Evolutionary conservation across 2,888 invertebrate species (phyloP).

Genomic region (Rhagium mordax): DNA sequence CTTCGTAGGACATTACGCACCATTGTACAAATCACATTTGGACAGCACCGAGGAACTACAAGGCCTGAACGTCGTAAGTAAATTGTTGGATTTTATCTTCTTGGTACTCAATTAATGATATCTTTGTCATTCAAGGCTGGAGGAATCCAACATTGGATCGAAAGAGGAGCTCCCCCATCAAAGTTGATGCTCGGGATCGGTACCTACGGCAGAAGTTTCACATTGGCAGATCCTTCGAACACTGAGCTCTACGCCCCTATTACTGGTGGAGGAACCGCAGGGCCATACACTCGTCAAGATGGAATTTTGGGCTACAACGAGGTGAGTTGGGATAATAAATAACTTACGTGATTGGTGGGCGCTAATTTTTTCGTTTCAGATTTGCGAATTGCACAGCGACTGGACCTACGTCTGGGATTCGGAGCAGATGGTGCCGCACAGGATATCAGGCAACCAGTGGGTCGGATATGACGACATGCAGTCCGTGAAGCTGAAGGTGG

Average conservation of each 20-base stretch:
- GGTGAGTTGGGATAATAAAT: slow-evolving; percentile 58
- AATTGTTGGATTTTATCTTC: background rate
- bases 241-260: slow-evolving; percentile 74
- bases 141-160: slow-evolving; percentile 72
- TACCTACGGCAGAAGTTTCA: slow-evolving; percentile 81
- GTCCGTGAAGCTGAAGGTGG: slow-evolving; percentile 72
- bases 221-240: slow-evolving; percentile 69
- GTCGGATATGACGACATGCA: slow-evolving; percentile 77
- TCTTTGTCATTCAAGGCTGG: slow-evolving; percentile 63
- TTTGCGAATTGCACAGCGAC: slow-evolving; percentile 58
- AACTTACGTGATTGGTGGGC: too few relatives aligned
- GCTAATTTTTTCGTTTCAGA: slow-evolving; percentile 53
- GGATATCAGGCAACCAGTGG: slow-evolving; percentile 75
- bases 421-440: slow-evolving; percentile 74
- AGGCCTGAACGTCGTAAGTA: slow-evolving; percentile 52
- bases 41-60: slow-evolving; percentile 59
- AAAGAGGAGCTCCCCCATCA: slow-evolving; percentile 73
- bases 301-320: slow-evolving; percentile 85
- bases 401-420: slow-evolving; percentile 63
- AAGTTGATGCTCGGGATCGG: slow-evolving; percentile 82
- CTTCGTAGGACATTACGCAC: slow-evolving; percentile 78
- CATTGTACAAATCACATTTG: slow-evolving; percentile 72
- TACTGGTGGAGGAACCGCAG: slow-evolving; percentile 75
- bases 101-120: too few relatives aligned
- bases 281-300: slow-evolving; percentile 76